These are phyloP conservation scores for Crax fasciolata DNA, from an alignment of 2,797 vertebrate species.

Conservation along the genomic window DNA sequence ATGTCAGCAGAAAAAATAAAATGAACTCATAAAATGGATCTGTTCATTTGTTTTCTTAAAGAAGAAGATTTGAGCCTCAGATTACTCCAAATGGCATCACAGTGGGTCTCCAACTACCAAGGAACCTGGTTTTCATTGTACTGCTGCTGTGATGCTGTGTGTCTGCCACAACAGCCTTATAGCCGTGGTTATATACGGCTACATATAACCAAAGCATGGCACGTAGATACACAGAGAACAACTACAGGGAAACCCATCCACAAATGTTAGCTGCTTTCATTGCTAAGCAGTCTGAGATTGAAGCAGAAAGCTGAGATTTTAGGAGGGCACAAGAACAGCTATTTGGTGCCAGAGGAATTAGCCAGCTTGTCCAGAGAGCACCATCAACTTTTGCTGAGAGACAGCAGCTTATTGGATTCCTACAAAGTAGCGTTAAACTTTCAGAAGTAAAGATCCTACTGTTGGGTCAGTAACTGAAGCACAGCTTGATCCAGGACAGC, in stretches of 20 bases:
- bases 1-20: neutral
- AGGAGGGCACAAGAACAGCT: neutral
- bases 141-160: neutral
- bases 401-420: neutral
- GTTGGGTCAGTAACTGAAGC: neutral
- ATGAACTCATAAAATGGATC: neutral
- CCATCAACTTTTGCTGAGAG: neutral
- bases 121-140: neutral
- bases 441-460: neutral
- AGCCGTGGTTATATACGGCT: neutral
- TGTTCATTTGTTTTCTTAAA: neutral
- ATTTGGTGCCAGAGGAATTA: neutral
- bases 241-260: neutral
- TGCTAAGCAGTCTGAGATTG: neutral
- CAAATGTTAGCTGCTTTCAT: neutral
- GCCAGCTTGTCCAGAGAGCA: neutral
- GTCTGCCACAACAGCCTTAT: neutral
- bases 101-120: neutral
- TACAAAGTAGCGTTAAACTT: neutral
- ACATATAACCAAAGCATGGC: neutral
- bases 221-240: neutral
- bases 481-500: neutral
- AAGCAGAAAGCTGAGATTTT: neutral
- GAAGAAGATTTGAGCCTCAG: neutral
- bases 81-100: neutral